Base-by-base conservation (phyloP, 2,888 invertebrate genomes). In the Tenthredo amoena region DNA sequence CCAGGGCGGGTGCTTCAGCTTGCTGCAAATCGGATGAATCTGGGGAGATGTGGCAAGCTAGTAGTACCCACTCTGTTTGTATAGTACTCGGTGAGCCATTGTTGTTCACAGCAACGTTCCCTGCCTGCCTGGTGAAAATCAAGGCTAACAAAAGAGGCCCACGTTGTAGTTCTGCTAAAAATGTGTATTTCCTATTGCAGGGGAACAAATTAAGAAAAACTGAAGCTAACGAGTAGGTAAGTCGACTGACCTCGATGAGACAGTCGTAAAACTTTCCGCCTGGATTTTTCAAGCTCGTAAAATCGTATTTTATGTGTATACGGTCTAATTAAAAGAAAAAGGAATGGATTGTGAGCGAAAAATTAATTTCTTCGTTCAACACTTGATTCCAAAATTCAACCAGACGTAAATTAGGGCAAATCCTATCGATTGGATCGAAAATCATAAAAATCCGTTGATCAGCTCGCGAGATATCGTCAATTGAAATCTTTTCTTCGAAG, bases 21-120 rank as follows among this genome's bases (percentile, higher is more conserved):
- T 31, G 50, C 55, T 77, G 77, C 77, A 77, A 77, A 81, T 81
- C 79, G 79, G 58, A 58, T 21, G 58, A 81, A 58, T 81, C 62
- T 81, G 34, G 37, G 58, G 21, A 81, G 62, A 58, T 81, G 37
- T 81, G 79, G 77, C 77, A 77, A 77, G 77, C 50, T 47, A 47
- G 50, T 77, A 77, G 47, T 77, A 77, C 50, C 77, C n/a, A 50
- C 77, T 77, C 47, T 77, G 43, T 74, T 74, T 74, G 77, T 77
- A 77, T 50, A 77, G 77, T 77, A n/a, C 77, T 77, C 55, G 50
- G 77, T 26, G 31, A 34, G 31, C 77, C 31, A 50, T 77, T 50
- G 77, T 77, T 47, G 77, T 50, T 50, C 50, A 50, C 77, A n/a
- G 50, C 50, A 55, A 26, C 47, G 50, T 72, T 72, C 34, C 47